Percentiles rank a stretch among this genome's conserved stretches.
These are phyloP conservation scores for Adrianichthys oophorus DNA, from an alignment of 2,797 vertebrate genomes.

Conservation along the genomic window DNA sequence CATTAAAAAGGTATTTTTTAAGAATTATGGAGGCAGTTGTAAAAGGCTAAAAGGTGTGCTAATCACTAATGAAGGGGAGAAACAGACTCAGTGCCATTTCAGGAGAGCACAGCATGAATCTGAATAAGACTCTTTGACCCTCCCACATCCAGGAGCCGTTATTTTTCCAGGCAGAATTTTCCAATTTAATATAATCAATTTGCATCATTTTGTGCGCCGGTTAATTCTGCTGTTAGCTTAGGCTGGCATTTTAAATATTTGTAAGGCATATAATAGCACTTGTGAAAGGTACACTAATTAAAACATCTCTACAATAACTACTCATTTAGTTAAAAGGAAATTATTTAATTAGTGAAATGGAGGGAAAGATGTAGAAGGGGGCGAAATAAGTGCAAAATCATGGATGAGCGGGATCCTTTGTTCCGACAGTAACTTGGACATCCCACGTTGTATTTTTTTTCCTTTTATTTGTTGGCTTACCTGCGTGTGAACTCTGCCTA, in stretches of 20 bases:
- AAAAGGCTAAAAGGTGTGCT: constrained; percentile 72
- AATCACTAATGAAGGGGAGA: constrained; percentile 73
- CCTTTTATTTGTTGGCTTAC: background rate
- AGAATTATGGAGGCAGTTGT: constrained; percentile 71
- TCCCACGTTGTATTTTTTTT: constrained; percentile 2
- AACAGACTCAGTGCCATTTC: constrained; percentile 74
- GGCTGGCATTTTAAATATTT: constrained; percentile 69
- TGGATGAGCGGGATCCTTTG: background rate
- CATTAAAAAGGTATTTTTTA: constrained; percentile 75
- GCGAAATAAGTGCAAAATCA: constrained; percentile 2
- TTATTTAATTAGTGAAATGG: background rate
- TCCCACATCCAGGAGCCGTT: constrained; percentile 66
- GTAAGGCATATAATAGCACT: constrained; percentile 20
- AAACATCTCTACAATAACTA: constrained; percentile 23
- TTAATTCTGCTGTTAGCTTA: constrained; percentile 66
- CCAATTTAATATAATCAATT: constrained; percentile 72
- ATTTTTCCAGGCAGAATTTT: constrained; percentile 58
- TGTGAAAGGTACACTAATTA: constrained; percentile 52
- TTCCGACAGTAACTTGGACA: background rate
- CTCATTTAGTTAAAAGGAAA: background rate
- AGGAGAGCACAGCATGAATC: constrained; percentile 74
- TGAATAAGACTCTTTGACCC: constrained; percentile 68
- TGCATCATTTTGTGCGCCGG: constrained; percentile 68
- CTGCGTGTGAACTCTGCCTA: constrained; percentile 10
- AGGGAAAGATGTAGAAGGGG: background rate